phyloP scores from a whole-genome alignment of 64 coral and sea anemone genomes.

The Hydrozoanthus tunicans region DNA sequence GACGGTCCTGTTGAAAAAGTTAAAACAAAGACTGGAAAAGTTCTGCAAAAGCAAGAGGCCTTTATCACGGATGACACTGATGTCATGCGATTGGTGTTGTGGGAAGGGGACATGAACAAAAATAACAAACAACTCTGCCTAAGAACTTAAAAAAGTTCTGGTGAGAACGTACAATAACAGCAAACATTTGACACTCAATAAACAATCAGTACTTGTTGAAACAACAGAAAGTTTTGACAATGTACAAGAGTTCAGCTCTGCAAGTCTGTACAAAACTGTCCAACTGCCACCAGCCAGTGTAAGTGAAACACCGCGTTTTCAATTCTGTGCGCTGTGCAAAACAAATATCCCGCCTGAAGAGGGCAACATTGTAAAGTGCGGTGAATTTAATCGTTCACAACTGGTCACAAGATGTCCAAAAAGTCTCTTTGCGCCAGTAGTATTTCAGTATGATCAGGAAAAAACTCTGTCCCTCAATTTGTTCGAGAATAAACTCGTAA shows the following conservation, averaged over 20 bases:
- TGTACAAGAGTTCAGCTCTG: not conserved
- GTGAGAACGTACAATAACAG: slow-evolving; percentile 40
- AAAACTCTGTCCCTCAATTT: not conserved
- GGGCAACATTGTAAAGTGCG: not conserved
- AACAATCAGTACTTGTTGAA: slow-evolving; percentile 35
- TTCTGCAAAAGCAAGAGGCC: slow-evolving; percentile 61
- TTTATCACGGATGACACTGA: slow-evolving; percentile 56
- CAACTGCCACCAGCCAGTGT: slow-evolving; percentile 7
- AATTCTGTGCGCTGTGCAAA: slow-evolving; percentile 2
- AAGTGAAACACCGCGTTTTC: not conserved
- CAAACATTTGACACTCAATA: slow-evolving; percentile 58
- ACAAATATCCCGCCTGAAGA: not conserved
- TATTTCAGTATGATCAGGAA: not conserved
- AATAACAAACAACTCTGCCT: slow-evolving; percentile 1
- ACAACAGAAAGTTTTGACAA: not conserved
- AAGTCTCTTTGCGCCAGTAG: not conserved
- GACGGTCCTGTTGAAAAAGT: slow-evolving; percentile 41
- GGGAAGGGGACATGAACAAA: slow-evolving; percentile 62
- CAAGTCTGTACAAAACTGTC: slow-evolving; percentile 1
- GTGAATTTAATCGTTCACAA: not conserved
- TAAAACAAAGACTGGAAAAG: slow-evolving; percentile 42
- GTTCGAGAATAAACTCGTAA: not conserved
- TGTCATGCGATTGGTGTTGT: slow-evolving; percentile 50
- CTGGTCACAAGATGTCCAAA: not conserved
- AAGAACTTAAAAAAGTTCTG: slow-evolving; percentile 54